Percentiles rank a stretch among this genome's conserved stretches.
Conservation (phyloP, 2,113 vertebrate genomes). For the Hemibagrus wyckioides region DNA sequence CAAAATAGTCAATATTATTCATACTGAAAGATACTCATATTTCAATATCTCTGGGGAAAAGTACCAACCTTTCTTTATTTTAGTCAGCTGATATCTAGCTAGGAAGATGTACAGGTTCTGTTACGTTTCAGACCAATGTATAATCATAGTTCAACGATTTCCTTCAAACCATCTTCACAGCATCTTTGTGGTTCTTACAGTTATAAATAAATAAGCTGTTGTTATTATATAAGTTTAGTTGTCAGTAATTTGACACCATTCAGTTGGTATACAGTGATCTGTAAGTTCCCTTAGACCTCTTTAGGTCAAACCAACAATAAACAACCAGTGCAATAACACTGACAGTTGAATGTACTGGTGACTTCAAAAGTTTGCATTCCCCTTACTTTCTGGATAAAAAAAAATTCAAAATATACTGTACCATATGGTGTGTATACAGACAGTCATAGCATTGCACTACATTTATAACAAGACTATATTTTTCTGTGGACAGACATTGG, state of each 20-base stretch:
- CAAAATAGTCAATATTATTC: background rate
- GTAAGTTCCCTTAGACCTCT: background rate
- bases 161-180: background rate
- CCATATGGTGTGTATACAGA: background rate
- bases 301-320: background rate
- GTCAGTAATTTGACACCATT: background rate
- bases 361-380: background rate
- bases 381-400: background rate
- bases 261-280: background rate
- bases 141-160: background rate
- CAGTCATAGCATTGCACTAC: background rate
- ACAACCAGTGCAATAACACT: background rate
- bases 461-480: background rate
- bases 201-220: background rate
- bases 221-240: background rate
- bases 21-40: background rate
- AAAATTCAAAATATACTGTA: background rate
- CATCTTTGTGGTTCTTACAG: background rate
- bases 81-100: background rate
- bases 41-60: background rate
- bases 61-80: background rate
- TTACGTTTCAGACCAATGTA: background rate
- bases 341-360: background rate
- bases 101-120: background rate
- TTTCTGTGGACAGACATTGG: background rate